Base-by-base conservation (phyloP, 2,797 vertebrate species). In the Danio tinwini region DNA sequence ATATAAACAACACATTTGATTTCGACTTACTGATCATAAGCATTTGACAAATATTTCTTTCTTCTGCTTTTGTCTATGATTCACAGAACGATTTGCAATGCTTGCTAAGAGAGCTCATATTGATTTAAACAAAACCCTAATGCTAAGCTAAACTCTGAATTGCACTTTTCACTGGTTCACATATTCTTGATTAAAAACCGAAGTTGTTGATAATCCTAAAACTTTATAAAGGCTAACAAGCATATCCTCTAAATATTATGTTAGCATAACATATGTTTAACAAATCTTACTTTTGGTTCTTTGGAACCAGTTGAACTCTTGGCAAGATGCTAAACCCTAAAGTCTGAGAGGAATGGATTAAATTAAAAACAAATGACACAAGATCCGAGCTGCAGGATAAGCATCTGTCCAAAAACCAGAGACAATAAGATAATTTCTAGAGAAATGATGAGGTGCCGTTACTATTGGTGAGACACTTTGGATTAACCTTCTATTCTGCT, bases 401-500 rank as follows among this genome's bases (percentile, higher is more conserved):
- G 29, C 14, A 47, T 45, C 21, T 10, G 40, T 69, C 5, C n/a
- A 78, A 78, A 80, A 39, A 29, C 74, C n/a, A 56, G 8, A 55
- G 45, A 63, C 14, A 72, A 59, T 47, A 12, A 59, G 59, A 16
- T 14, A 37, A 29, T 58, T 75, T 72, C 64, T 21, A 1, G 5
- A 39, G 53, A 8, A 68, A 67, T 40, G 71, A 70, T 78, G 80
- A 29, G 74, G 77, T 83, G 85, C 45, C 50, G 62, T 59, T 74
- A 74, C 73, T 83, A 81, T 74, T 61, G 62, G 59, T 74, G 79
- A 76, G 78, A 78, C 76, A 80, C 87, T 87, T 87, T 87, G 81
- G 89, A 85, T 83, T 83, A 83, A 90, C 87, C 86, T 89, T 91
- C 86, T 88, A 91, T 90, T 92, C 74, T 87, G 89, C 89, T 83